Evolutionary conservation across 2,113 vertebrate species (phyloP).

Genomic region (Mastomys coucha): DNA sequence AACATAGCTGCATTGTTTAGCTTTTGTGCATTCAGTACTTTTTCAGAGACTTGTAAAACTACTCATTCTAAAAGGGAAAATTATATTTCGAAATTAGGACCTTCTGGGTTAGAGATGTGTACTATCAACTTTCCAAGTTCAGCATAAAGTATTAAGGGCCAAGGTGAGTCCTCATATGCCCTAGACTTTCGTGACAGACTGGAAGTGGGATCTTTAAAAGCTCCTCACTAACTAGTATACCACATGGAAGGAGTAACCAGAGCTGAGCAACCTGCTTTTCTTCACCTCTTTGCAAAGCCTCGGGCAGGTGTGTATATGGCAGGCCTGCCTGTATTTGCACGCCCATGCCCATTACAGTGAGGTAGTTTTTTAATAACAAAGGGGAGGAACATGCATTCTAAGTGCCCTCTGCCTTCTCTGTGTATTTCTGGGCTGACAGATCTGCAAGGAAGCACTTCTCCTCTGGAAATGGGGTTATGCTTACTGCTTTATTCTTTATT

Average conservation of each 20-base stretch:
- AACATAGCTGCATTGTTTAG: conserved; percentile 41
- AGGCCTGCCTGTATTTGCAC: conserved; percentile 62
- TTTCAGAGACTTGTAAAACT: conserved; percentile 39
- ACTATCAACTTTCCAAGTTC: neutral
- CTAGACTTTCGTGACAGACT: conserved; percentile 24
- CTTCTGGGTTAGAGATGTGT: neutral
- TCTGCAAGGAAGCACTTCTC: conserved; percentile 18
- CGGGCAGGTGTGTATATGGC: neutral
- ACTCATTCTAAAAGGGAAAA: conserved; percentile 52
- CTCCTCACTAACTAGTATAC: neutral
- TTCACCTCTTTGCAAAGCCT: conserved; percentile 5
- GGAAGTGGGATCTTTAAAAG: conserved; percentile 2
- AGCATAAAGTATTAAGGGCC: neutral
- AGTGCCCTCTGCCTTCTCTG: neutral
- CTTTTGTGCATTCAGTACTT: conserved; percentile 53
- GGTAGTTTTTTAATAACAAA: conserved; percentile 24
- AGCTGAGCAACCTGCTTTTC: conserved; percentile 44
- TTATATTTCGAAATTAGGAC: neutral
- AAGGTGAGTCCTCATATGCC: neutral
- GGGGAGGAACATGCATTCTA: conserved; percentile 14
- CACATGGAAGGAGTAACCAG: neutral
- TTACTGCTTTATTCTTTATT: conserved; percentile 38
- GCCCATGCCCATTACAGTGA: conserved; percentile 51
- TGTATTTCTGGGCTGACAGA: neutral
- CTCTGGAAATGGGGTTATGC: conserved; percentile 14